Evolutionary conservation across 1,140 invertebrate species (phyloP).

Genomic region (Drosophila pseudoananassae): DNA sequence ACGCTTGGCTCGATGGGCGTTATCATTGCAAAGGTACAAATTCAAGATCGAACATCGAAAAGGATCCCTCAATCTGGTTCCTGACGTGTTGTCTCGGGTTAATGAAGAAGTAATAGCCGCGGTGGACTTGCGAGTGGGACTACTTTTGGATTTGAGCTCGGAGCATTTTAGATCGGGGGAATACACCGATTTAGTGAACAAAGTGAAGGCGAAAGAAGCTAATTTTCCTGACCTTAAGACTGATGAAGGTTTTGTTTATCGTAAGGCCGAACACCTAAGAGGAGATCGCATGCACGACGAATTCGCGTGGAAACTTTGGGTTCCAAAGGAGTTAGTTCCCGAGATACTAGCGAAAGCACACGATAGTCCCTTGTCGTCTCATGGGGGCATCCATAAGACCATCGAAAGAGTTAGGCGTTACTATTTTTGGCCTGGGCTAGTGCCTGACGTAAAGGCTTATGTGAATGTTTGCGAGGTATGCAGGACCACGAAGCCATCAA

Average conservation of each 20-base stretch:
- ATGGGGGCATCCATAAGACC: background rate
- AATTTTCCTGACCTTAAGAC: conserved; percentile 3
- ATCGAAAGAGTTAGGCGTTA: no score
- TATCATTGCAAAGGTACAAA: no score
- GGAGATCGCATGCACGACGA: background rate
- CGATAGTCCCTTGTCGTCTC: no score
- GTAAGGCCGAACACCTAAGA: background rate
- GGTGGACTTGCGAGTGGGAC: background rate
- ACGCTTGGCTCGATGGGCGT: no score
- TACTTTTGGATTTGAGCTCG: background rate
- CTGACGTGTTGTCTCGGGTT: no score
- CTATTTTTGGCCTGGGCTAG: no score
- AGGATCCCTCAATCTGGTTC: no score
- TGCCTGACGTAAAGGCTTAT: no score
- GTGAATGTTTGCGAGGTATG: no score
- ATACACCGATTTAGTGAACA: background rate
- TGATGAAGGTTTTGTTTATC: background rate
- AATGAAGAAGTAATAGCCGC: background rate
- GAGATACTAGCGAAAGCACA: no score
- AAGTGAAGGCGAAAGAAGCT: background rate
- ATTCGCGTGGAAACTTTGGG: conserved; percentile 11
- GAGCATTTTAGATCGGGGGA: background rate
- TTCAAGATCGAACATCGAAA: no score
- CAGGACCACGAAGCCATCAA: no score
- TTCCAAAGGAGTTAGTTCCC: background rate